Evolutionary conservation across 2,888 invertebrate genomes (phyloP), one percentile per base, ranked within the genome.

Genomic region (Drosophila nigricruria): DNA sequence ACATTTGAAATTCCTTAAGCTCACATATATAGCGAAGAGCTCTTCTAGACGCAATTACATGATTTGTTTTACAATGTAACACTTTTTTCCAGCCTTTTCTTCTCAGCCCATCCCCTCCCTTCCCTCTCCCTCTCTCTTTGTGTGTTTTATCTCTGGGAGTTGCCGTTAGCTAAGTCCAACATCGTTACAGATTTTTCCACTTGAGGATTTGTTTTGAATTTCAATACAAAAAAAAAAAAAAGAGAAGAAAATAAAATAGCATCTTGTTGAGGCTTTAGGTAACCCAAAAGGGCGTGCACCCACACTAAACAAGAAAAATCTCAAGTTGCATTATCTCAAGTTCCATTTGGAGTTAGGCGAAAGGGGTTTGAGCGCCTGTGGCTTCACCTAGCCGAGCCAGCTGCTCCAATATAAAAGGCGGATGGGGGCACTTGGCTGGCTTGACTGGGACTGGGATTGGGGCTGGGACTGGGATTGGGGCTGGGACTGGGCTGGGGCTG

Each of bases 261-360:
- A 52, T 43, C 56, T 49, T 42, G 50, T 59, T 63, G 59, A 27
- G 45, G 25, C 65, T 65, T 60, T 47, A 32, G 64, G 43, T 58
- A 59, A 27, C 23, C 30, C 38, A 60, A 66, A 67, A 58, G 60
- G 56, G 66, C 57, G 59, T 59, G 67, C 75, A 75, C 56, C 71
- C 73, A 53, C 63, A 54, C 58, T 57, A 45, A 61, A 53, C 62
- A 61, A 65, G 53, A 74, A 64, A 65, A 66, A 67, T 77, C 79
- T 77, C 75, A 77, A 78, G 79, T 79, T 77, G 79, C 77, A 79
- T 77, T 77, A 77, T 78, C 79, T 77, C 77, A 75, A 77, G 79
- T 77, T 79, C 65, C 77, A 79, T 72, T 76, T 75, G 64, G 59
- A 75, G 71, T 50, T 49, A 49, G 45, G 42, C 64, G 36, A 67